phyloP scores from a whole-genome alignment of 2,113 vertebrate genomes.

The Elephas maximus region DNA sequence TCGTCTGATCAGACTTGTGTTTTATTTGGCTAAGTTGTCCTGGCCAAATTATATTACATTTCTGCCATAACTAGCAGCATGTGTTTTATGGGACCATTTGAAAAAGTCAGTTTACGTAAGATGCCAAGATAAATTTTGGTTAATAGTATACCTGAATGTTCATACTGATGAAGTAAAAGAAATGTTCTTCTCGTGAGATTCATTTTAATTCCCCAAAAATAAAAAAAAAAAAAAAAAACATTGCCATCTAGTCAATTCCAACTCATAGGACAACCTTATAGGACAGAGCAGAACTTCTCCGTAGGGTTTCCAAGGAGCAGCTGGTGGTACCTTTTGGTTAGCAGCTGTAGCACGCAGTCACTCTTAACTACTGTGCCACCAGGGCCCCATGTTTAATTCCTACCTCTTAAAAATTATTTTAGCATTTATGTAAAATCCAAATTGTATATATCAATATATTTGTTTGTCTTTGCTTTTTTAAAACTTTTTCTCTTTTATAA shows the following conservation, averaged over 20 bases:
- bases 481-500: not conserved
- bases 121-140: not conserved
- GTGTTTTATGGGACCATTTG: not conserved
- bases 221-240: too few species aligned
- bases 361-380: too few species aligned
- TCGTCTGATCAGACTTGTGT: not conserved
- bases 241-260: too few species aligned
- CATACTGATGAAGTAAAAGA: not conserved
- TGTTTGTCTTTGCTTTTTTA: not conserved
- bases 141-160: not conserved
- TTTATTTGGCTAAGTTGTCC: not conserved
- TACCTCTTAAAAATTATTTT: not conserved
- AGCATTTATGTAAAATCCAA: not conserved
- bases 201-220: not conserved
- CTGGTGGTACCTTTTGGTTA: too few species aligned
- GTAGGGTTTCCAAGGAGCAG: too few species aligned
- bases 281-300: too few species aligned
- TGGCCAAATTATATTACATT: not conserved
- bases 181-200: slow-evolving; percentile 14
- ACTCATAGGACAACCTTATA: too few species aligned
- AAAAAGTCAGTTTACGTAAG: not conserved
- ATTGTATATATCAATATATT: not conserved
- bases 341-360: too few species aligned
- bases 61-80: not conserved
- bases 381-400: not conserved